Evolutionary conservation across 2,113 vertebrate species (phyloP), one percentile per base, ranked within the genome.

Genomic region (Centropus bengalensis): DNA sequence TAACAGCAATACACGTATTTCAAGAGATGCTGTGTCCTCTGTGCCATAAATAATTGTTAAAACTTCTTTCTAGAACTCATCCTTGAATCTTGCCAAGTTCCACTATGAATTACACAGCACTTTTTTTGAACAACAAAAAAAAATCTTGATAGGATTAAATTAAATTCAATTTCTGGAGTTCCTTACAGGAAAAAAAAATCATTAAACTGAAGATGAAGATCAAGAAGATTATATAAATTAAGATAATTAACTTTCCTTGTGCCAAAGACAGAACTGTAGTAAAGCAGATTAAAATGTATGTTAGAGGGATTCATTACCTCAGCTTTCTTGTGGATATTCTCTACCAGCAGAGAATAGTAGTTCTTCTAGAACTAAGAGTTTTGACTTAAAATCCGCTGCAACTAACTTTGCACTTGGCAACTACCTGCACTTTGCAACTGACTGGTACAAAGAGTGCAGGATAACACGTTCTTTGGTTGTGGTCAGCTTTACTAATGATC

Each of bases 11-110:
- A 79, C 26, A 42, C 82, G 32, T 87, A 69, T 94, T 97, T 91
- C 28, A 82, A 76, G 81, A 92, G 45, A 38, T 89, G 40, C 58
- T 84, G 36, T 49, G 28, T 60, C 55, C 52, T 15, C 80, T 73
- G 6, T 75, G 12, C 66, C 79, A 56, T 88, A 91, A 92, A 71
- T 78, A 75, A 60, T 56, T 67, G 55, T 44, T 71, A 71, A 76
- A 82, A 26, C 14, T 81, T 85, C 28, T 67, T 92, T 96, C 70
- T 91, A 89, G 59, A 95, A 36, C 51, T 79, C 33, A 13, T 89
- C 4, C 10, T 9, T 76, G 66, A 66, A 51, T 85, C 45, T 71
- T 91, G 63, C 75, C 78, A 91, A 77, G 32, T 87, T 91, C 54
- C 23, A 36, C 67, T 77, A 8, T 38, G 62, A 3, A 5, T 73